A percentile compares a stretch with the other conserved stretches of the same genome.
phyloP scores from a whole-genome alignment of 1,140 invertebrate genomes.

The Bombus difficillimus region DNA sequence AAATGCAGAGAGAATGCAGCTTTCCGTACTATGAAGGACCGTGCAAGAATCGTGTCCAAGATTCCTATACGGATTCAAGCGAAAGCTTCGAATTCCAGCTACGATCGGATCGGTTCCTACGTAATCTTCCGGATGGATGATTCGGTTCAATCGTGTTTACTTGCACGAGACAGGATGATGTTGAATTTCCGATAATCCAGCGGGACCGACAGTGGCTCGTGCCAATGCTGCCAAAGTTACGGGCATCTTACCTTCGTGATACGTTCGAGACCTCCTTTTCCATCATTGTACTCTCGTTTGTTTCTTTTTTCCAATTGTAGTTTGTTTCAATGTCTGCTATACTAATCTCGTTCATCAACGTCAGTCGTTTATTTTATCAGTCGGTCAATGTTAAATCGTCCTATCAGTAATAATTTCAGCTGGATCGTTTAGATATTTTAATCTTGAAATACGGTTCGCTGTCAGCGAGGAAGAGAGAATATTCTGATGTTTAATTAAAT shows the following conservation, averaged over 20 bases:
- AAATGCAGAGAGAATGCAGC: constrained; percentile 32
- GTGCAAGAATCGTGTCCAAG: neutral
- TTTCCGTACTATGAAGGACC: constrained; percentile 40
- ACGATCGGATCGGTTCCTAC: constrained; percentile 33
- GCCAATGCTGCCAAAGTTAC: constrained; percentile 10
- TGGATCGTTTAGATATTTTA: neutral
- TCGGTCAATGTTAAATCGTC: too few species aligned
- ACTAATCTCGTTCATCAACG: neutral
- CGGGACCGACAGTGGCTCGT: neutral
- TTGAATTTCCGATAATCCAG: constrained; percentile 55
- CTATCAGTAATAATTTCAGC: too few species aligned
- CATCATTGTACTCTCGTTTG: neutral
- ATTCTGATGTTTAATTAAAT: neutral
- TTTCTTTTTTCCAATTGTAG: too few species aligned
- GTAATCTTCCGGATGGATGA: constrained; percentile 62
- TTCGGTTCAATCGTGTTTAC: constrained; percentile 58
- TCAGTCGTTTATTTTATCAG: neutral
- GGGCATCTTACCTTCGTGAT: constrained; percentile 6
- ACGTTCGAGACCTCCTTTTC: neutral
- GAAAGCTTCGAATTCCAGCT: constrained; percentile 39
- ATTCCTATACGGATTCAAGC: constrained; percentile 13
- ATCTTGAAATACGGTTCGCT: neutral
- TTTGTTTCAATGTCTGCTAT: neutral
- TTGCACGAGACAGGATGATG: constrained; percentile 41
- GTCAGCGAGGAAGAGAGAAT: neutral